phyloP scores from a whole-genome alignment of 2,797 vertebrate species.

The Vireo griseus region DNA sequence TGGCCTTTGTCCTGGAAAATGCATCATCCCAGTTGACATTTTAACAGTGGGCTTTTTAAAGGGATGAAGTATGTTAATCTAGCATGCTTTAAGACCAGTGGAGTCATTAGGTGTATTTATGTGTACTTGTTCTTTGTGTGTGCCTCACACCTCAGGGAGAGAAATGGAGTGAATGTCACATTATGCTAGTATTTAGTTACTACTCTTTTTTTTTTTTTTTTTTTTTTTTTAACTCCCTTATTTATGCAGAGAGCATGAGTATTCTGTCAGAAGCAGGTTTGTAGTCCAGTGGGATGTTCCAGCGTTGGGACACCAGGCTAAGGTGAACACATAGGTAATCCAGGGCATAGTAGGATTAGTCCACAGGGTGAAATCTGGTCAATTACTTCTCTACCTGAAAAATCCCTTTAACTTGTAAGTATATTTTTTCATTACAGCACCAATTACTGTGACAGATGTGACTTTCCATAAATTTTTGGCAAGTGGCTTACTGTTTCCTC shows the following conservation, averaged over 20 bases:
- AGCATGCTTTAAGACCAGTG: background rate
- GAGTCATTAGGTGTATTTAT: background rate
- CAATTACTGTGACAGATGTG: background rate
- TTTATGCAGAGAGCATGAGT: background rate
- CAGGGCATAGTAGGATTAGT: slow-evolving; percentile 11
- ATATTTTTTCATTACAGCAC: background rate
- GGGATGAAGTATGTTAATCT: background rate
- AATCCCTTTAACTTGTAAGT: slow-evolving; percentile 31
- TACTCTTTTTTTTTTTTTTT: background rate
- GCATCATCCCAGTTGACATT: background rate
- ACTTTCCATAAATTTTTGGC: background rate
- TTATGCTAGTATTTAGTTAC: background rate
- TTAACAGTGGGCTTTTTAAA: background rate
- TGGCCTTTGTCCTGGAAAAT: background rate
- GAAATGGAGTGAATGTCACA: background rate
- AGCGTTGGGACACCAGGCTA: background rate
- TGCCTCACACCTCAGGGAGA: background rate
- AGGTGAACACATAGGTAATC: background rate
- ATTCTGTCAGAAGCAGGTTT: background rate
- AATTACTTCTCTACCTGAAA: slow-evolving; percentile 27
- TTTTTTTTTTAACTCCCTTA: rapidly evolving
- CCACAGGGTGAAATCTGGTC: background rate
- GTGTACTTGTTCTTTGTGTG: background rate
- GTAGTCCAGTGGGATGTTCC: background rate
- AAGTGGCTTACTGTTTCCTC: background rate